These are phyloP conservation scores for Seriola aureovittata DNA, from an alignment of 2,113 vertebrate species.

Conservation along the genomic window DNA sequence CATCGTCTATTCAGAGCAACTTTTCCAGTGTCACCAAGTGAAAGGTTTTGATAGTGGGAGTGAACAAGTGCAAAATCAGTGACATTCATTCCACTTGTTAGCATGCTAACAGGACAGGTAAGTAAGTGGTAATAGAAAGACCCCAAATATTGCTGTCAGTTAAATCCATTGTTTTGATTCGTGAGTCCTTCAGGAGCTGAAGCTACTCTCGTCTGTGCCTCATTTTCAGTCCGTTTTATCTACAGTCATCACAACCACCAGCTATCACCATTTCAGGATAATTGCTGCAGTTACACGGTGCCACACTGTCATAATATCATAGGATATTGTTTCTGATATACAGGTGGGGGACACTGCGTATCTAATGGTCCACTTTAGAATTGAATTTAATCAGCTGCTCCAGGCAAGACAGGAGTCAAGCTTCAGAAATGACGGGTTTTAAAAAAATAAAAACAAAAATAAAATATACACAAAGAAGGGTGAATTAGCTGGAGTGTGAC, in stretches of 20 bases:
- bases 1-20: no score
- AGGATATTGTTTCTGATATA: neutral
- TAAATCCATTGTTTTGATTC: neutral
- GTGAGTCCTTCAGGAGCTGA: neutral
- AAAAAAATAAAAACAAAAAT: no score
- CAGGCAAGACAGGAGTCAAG: no score
- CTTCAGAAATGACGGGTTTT: no score
- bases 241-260: neutral
- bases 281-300: neutral
- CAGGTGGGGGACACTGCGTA: neutral
- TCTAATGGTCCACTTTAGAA: no score
- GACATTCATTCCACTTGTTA: neutral
- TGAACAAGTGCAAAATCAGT: neutral
- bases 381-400: no score
- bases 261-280: neutral
- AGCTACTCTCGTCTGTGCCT: no score
- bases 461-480: no score
- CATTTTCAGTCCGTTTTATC: neutral
- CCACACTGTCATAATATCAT: neutral
- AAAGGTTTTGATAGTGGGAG: neutral
- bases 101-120: neutral
- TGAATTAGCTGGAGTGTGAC: no score
- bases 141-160: neutral
- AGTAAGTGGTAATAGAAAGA: neutral
- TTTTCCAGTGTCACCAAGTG: neutral